phyloP scores from a whole-genome alignment of 2,888 invertebrate genomes.

The Lycocerus yunnanus region DNA sequence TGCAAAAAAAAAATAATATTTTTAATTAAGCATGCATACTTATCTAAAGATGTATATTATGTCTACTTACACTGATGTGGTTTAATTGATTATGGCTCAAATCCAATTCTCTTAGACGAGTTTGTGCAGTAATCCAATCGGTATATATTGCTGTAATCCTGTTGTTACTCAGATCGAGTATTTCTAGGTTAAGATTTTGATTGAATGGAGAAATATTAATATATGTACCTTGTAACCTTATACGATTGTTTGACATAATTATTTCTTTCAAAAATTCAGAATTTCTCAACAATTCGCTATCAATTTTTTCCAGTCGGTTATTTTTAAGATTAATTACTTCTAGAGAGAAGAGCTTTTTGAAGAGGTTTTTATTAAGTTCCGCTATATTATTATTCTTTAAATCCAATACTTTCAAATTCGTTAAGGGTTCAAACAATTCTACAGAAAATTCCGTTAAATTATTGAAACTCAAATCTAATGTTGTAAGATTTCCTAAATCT shows the following conservation, averaged over 20 bases:
- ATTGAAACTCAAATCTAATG: conserved; percentile 39
- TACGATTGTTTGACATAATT: not conserved
- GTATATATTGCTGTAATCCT: not conserved
- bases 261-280: not conserved
- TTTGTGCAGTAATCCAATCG: not conserved
- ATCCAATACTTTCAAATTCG: conserved; percentile 65
- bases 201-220: not conserved
- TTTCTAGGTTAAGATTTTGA: not conserved
- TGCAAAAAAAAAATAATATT: no score
- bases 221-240: no score
- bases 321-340: conserved; percentile 65
- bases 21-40: no score
- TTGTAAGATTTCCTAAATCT: conserved; percentile 61
- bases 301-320: conserved; percentile 56
- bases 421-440: conserved; percentile 66
- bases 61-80: not conserved
- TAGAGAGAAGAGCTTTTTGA: conserved; percentile 62
- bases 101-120: not conserved
- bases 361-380: conserved; percentile 63
- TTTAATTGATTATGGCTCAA: not conserved
- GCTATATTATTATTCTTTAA: conserved; percentile 68
- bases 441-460: conserved; percentile 58
- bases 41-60: no score
- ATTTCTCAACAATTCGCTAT: not conserved
- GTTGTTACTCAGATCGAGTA: not conserved